Base-by-base conservation (phyloP, 1,140 invertebrate species). In the Saccostrea glomerata region DNA sequence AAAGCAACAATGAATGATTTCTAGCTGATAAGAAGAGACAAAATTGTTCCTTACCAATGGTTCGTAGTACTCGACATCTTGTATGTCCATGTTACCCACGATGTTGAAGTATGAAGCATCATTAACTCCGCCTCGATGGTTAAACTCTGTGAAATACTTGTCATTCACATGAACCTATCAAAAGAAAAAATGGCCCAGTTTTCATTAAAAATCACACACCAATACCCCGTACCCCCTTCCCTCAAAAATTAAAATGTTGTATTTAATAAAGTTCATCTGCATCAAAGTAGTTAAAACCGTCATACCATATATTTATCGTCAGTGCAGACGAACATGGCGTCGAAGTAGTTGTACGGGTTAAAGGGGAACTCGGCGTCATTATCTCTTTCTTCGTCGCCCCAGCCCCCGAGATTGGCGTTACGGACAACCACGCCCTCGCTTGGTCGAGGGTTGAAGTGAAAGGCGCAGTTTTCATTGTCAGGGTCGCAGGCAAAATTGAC, bases 361-460 rank as follows among this genome's bases (percentile, higher is more conserved):
- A 98, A 96, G 12, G 97, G 97, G 94, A 97, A 96, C 1, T 89
- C 87, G 40, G 83, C 86, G 0, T 97, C 97, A 58, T 95, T 95
- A 55, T 96, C 96, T 92, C 98, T 97, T 94, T 98, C 97, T 9
- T 96, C 94, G 0, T 97, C 97, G 97, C 97, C 97, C 36, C 89
- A 93, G 17, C 96, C 96, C 60, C 95, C 95, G 13, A 96, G 91
- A 77, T 96, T 96, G 7, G 96, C 95, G 93, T 98, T 98, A 58
- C 97, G 95, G 1, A 98, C 97, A 25, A 98, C 96, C 60, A 92
- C 91, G 90, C 93, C 86, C 87, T 94, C 89, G 86, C 91, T 90
- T 86, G 91, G 93, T 23, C 93, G 89, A 6, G 93, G 93, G 94
- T 98, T 98, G 83, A 98, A 96, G 93, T 98, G 97, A 47, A 98